A percentile compares a stretch with the other conserved stretches of the same genome.
These are phyloP conservation scores for Nemurella pictetii DNA, from an alignment of 2,888 invertebrate genomes.

Conservation along the genomic window DNA sequence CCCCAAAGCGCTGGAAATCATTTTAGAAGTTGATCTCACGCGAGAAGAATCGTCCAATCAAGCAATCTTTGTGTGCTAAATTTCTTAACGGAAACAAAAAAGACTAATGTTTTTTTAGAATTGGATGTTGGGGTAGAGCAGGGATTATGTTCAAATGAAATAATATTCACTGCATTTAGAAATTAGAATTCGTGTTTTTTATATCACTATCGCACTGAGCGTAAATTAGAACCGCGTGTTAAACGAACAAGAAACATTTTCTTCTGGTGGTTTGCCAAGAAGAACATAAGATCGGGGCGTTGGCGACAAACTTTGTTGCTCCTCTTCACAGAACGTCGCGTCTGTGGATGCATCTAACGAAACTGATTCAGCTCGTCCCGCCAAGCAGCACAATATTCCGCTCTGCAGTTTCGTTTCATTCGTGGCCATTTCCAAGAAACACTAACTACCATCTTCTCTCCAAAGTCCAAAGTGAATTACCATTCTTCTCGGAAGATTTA, in stretches of 20 bases:
- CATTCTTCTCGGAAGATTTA: neutral
- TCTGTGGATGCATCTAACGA: too few species aligned
- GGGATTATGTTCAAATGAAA: neutral
- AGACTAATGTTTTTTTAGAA: neutral
- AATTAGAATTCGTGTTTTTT: too few species aligned
- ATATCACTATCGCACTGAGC: neutral
- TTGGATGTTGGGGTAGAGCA: neutral
- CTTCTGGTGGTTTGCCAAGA: conserved; percentile 21
- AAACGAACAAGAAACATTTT: neutral
- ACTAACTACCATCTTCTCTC: conserved; percentile 7
- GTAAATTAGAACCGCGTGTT: conserved; percentile 14
- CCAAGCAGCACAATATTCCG: neutral
- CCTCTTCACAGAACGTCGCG: too few species aligned
- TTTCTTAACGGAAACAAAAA: neutral
- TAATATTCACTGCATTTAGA: too few species aligned
- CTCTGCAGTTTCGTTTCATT: neutral
- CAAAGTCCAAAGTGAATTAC: conserved; percentile 30
- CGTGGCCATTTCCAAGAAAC: conserved; percentile 17
- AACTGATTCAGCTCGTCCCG: conserved; percentile 10
- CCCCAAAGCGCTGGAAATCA: neutral
- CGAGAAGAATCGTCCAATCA: neutral
- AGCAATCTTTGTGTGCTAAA: neutral
- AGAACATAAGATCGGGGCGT: conserved; percentile 1
- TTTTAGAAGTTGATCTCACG: neutral
- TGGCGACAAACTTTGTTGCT: neutral